Evolutionary conservation across 2,113 vertebrate genomes (phyloP).

Genomic region (Ctenomys sociabilis): DNA sequence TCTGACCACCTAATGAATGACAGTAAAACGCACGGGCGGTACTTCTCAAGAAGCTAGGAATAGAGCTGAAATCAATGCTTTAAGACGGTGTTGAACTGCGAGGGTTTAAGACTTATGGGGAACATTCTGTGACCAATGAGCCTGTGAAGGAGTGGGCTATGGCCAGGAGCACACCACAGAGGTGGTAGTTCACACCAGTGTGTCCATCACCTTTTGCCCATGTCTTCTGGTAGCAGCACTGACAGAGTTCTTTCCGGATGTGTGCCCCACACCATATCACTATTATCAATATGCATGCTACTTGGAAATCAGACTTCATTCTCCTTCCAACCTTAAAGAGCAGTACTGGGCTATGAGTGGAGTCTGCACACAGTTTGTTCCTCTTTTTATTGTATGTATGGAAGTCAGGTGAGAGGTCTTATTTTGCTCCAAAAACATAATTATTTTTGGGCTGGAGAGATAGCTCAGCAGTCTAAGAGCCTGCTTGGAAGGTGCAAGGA

Average conservation of each 20-base stretch:
- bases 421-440: not conserved
- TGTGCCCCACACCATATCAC: rapidly evolving
- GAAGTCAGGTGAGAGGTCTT: not conserved
- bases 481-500: too few species aligned
- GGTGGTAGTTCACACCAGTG: not conserved
- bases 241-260: not conserved
- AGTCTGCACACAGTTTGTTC: not conserved
- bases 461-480: too few species aligned
- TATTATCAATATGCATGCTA: not conserved
- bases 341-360: not conserved
- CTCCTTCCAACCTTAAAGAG: not conserved
- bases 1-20: rapidly evolving
- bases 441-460: too few species aligned
- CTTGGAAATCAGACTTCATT: not conserved
- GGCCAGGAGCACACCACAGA: not conserved
- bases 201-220: not conserved
- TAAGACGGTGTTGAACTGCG: not conserved
- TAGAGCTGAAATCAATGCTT: not conserved
- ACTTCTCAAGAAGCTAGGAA: not conserved
- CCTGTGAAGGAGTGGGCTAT: not conserved
- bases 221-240: not conserved
- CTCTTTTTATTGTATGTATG: not conserved
- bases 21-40: too few species aligned
- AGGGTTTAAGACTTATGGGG: not conserved
- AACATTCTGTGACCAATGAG: not conserved